These are phyloP conservation scores for Gnathochromis pfefferi DNA, from an alignment of 2,113 vertebrate genomes.

Conservation along the genomic window DNA sequence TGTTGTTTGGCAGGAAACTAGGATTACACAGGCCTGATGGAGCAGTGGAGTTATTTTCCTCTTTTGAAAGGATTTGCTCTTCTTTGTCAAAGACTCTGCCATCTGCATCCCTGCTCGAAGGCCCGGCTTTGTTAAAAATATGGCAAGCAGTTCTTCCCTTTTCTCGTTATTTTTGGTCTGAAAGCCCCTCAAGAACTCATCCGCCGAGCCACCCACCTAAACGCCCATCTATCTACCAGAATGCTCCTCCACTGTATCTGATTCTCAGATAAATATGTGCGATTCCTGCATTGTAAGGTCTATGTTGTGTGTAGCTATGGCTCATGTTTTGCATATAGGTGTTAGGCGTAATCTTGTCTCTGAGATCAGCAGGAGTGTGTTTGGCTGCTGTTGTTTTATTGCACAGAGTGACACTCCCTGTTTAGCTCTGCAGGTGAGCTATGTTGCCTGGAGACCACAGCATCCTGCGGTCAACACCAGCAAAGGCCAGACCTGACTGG, in stretches of 20 bases:
- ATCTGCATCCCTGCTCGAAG: conserved; percentile 22
- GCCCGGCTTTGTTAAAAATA: conserved; percentile 38
- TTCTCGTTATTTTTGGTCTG: background rate
- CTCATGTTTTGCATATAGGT: background rate
- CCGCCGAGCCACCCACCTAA: background rate
- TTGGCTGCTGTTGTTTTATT: background rate
- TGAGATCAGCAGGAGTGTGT: background rate
- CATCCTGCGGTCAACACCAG: background rate
- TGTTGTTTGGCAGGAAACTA: conserved; percentile 47
- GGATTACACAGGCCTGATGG: conserved; percentile 15
- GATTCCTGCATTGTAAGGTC: background rate
- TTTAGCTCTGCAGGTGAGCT: background rate
- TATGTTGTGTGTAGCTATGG: background rate
- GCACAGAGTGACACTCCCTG: background rate
- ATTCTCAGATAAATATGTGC: background rate
- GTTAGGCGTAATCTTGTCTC: background rate
- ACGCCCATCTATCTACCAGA: background rate
- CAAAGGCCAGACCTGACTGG: background rate
- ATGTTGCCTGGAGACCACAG: conserved; percentile 32
- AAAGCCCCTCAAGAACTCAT: conserved; percentile 4
- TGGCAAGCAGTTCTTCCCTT: conserved; percentile 1
- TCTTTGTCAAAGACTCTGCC: conserved; percentile 15
- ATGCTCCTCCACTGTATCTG: background rate
- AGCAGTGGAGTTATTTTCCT: conserved; percentile 11
- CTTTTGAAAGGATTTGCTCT: conserved; percentile 6